These are phyloP conservation scores for Thymelicus acteon DNA, from an alignment of 2,888 invertebrate species.

Conservation along the genomic window DNA sequence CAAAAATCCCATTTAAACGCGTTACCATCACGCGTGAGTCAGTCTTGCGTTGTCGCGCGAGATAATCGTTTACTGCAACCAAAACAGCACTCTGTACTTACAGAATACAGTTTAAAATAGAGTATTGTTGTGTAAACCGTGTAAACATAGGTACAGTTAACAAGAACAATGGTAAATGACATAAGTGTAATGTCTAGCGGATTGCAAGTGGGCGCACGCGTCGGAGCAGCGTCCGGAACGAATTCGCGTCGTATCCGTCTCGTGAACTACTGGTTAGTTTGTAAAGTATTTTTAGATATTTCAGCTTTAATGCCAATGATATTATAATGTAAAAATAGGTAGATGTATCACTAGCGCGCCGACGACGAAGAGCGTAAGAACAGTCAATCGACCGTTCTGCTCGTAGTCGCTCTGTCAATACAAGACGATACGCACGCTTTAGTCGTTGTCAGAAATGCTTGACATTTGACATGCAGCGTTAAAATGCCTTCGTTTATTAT, in stretches of 20 bases:
- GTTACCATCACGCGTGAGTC: conserved; percentile 22
- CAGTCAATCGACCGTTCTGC: too few species aligned
- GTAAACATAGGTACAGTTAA: conserved; percentile 31
- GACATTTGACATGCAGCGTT: too few species aligned
- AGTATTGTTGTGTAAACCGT: neutral
- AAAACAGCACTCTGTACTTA: neutral
- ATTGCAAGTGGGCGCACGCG: conserved; percentile 52
- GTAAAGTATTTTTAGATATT: conserved; percentile 9
- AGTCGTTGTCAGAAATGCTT: too few species aligned
- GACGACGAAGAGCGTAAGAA: too few species aligned
- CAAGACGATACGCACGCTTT: too few species aligned
- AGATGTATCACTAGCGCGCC: too few species aligned
- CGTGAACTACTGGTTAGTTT: conserved; percentile 2
- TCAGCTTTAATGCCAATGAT: neutral
- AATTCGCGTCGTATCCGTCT: conserved; percentile 35
- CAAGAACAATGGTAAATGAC: conserved; percentile 50
- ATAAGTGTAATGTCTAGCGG: conserved; percentile 51
- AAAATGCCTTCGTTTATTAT: too few species aligned
- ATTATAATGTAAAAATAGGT: too few species aligned
- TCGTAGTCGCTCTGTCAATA: too few species aligned
- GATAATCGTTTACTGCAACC: neutral
- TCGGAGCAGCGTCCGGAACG: conserved; percentile 39
- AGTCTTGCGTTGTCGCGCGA: conserved; percentile 30
- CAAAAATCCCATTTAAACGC: conserved; percentile 15
- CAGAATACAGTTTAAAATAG: conserved; percentile 14